Percentiles rank a stretch among this genome's conserved stretches.
Conservation (phyloP, 35 echinoderm and acorn worm species). For the Strongylocentrotus purpuratus region DNA sequence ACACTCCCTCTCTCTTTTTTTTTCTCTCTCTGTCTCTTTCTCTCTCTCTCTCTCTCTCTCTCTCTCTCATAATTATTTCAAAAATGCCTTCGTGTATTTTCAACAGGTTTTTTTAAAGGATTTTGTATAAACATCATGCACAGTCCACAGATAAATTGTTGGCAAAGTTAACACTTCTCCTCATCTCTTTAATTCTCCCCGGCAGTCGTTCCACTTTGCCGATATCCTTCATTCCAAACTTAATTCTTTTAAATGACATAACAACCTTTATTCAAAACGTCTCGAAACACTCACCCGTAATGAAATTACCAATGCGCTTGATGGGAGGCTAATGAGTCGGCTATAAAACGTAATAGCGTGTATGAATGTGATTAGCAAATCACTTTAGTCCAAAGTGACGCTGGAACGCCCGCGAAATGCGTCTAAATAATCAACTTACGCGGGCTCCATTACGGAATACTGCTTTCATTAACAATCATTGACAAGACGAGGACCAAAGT, state of each 20-base stretch:
- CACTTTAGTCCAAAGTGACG: constrained; percentile 12
- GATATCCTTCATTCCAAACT: not conserved
- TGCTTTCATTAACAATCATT: not conserved
- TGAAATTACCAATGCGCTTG: not conserved
- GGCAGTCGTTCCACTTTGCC: not conserved
- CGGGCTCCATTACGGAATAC: not conserved
- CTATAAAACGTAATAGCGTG: constrained; percentile 17
- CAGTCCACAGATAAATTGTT: not conserved
- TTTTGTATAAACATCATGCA: not conserved
- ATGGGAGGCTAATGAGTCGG: not conserved
- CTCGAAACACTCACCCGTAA: not conserved
- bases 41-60: not conserved
- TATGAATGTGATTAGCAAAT: constrained; percentile 21
- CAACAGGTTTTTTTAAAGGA: not conserved
- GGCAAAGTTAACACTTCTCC: not conserved
- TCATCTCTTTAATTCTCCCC: not conserved
- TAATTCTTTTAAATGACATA: constrained; percentile 5
- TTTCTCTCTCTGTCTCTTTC: not conserved
- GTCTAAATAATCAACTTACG: constrained; percentile 15
- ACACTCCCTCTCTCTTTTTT: not conserved
- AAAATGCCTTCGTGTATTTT: not conserved
- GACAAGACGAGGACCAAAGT: not conserved
- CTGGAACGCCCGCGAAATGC: not conserved
- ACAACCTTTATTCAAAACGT: not conserved
- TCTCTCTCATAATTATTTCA: not conserved